A percentile compares a stretch with the other conserved stretches of the same genome.
These are phyloP conservation scores for Gonioctena quinquepunctata DNA, from an alignment of 1,140 invertebrate species.

Conservation along the genomic window DNA sequence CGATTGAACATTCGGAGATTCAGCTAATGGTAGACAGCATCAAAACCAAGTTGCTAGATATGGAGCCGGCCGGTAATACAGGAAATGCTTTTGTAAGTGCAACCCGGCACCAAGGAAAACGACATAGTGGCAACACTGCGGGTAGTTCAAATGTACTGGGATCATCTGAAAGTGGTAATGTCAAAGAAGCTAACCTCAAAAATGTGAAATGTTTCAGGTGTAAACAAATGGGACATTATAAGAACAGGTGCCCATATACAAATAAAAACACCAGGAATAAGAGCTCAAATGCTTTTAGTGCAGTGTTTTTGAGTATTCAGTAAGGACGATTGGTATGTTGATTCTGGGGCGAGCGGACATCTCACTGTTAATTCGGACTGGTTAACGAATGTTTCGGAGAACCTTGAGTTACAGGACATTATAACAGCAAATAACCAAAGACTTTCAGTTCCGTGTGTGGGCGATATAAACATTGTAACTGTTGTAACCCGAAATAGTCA, in stretches of 20 bases:
- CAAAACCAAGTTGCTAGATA: background rate
- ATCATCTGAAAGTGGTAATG: background rate
- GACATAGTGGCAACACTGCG: background rate
- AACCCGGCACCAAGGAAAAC: background rate
- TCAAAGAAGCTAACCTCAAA: background rate
- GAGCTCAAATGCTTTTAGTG: constrained; percentile 50
- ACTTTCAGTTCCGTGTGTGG: background rate
- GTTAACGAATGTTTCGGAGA: constrained; percentile 21
- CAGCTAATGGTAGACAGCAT: background rate
- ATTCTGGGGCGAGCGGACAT: background rate
- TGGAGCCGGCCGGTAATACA: background rate
- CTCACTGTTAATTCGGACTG: constrained; percentile 24
- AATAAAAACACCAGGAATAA: background rate
- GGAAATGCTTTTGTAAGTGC: background rate
- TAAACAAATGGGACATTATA: constrained; percentile 41
- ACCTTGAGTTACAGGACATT: background rate
- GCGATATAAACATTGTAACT: background rate
- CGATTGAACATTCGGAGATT: constrained; percentile 38
- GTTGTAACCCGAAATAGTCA: background rate
- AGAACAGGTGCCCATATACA: background rate
- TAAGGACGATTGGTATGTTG: background rate
- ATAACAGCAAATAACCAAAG: background rate
- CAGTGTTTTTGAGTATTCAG: constrained; percentile 8
- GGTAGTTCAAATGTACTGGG: background rate
- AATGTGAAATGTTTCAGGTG: constrained; percentile 40